Conservation (phyloP, 2,888 invertebrate species). For the Odontocerum albicorne region DNA sequence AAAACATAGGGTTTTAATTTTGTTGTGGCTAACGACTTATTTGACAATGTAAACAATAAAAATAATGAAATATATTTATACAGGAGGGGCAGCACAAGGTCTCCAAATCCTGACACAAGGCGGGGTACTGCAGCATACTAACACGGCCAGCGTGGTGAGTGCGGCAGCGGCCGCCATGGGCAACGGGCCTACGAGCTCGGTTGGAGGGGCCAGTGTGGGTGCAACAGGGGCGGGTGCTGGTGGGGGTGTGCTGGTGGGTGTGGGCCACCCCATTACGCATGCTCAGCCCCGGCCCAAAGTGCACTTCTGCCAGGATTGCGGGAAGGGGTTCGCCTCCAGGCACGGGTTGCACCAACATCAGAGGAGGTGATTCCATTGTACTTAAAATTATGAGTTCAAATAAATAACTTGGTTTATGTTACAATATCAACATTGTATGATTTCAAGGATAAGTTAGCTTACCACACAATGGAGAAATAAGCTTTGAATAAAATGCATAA, state of each 20-base stretch:
- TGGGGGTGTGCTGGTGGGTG: background rate
- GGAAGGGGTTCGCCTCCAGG: constrained; percentile 80
- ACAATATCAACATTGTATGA: too few species aligned
- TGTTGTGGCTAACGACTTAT: too few species aligned
- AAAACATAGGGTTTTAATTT: too few species aligned
- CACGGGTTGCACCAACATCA: constrained; percentile 81
- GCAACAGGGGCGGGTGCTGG: background rate
- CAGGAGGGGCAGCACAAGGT: constrained; percentile 38
- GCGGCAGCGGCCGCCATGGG: background rate
- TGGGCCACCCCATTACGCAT: constrained; percentile 2
- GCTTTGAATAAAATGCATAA: too few species aligned
- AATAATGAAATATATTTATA: background rate
- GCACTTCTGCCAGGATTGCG: constrained; percentile 78
- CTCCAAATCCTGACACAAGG: constrained; percentile 45
- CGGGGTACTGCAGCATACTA: constrained; percentile 39
- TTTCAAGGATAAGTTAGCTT: too few species aligned
- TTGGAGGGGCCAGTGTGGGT: background rate
- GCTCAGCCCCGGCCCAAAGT: constrained; percentile 63
- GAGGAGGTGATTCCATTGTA: too few species aligned
- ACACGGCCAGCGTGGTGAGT: constrained; percentile 10
- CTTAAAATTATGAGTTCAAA: too few species aligned
- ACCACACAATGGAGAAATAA: too few species aligned
- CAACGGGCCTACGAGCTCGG: background rate
- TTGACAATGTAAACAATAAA: too few species aligned
- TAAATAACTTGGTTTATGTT: too few species aligned